phyloP scores from a whole-genome alignment of 2,888 invertebrate genomes.

The Cryptus viduatorius region DNA sequence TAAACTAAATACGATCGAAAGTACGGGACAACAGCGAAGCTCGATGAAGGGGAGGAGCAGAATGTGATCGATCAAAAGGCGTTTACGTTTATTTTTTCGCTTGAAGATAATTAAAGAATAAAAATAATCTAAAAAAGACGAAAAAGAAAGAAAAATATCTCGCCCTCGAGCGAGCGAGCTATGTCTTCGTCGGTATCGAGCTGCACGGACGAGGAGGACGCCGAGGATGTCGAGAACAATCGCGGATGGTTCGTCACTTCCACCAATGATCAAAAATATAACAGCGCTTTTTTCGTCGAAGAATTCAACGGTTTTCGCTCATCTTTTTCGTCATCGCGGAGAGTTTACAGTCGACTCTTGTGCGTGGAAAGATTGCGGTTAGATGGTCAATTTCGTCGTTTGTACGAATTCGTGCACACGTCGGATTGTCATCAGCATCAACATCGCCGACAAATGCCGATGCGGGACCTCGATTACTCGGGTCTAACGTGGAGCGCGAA shows the following conservation, averaged over 20 bases:
- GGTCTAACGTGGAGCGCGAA: slow-evolving; percentile 19
- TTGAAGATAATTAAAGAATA: background rate
- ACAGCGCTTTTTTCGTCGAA: slow-evolving; percentile 64
- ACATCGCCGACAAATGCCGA: background rate
- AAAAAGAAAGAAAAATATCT: background rate
- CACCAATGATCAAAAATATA: slow-evolving; percentile 27
- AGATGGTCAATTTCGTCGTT: slow-evolving; percentile 69
- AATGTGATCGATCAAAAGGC: background rate
- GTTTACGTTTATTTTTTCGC: background rate
- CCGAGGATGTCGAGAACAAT: slow-evolving; percentile 84
- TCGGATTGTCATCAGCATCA: slow-evolving; percentile 23
- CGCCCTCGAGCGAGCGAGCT: slow-evolving; percentile 70
- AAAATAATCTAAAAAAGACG: background rate
- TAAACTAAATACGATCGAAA: background rate
- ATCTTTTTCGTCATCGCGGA: slow-evolving; percentile 62
- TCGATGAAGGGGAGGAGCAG: background rate
- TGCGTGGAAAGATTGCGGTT: slow-evolving; percentile 84
- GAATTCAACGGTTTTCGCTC: slow-evolving; percentile 57
- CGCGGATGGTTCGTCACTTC: slow-evolving; percentile 66
- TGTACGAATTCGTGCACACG: slow-evolving; percentile 34
- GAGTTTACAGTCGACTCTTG: slow-evolving; percentile 72
- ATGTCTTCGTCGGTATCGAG: slow-evolving; percentile 80
- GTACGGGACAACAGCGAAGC: background rate
- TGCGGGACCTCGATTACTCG: slow-evolving; percentile 15
- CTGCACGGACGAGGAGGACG: slow-evolving; percentile 82